phyloP scores from a whole-genome alignment of 2,113 vertebrate genomes.

The Dicerorhinus sumatrensis region DNA sequence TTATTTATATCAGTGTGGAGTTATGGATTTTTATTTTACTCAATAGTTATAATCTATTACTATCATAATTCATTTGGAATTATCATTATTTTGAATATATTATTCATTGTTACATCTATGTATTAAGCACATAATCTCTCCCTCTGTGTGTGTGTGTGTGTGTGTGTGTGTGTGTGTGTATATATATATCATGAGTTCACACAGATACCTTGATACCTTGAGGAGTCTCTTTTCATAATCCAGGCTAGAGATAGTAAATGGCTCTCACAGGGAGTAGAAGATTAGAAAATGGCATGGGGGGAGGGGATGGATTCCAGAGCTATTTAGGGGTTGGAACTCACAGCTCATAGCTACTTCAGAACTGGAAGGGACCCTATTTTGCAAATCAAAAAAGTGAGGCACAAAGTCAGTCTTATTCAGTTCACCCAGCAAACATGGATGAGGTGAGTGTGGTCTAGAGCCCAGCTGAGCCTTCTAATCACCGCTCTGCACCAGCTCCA shows the following conservation, averaged over 20 bases:
- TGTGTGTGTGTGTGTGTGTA: too few relatives aligned
- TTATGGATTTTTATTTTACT: conserved; percentile 60
- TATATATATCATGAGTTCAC: background rate
- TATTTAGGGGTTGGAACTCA: conserved; percentile 53
- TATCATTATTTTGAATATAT: conserved; percentile 52
- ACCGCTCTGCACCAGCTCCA: background rate
- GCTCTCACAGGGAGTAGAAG: background rate
- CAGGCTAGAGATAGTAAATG: conserved; percentile 47
- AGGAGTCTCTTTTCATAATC: conserved; percentile 54
- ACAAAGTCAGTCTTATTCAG: conserved; percentile 12
- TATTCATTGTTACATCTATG: conserved; percentile 34
- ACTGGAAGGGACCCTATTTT: conserved; percentile 42
- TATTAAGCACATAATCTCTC: conserved; percentile 42
- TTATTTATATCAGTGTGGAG: conserved; percentile 35
- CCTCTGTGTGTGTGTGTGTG: too few relatives aligned
- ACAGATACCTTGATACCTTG: conserved; percentile 41
- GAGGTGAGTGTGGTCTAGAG: background rate
- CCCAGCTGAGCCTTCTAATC: background rate
- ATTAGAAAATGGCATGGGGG: background rate
- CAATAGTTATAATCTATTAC: conserved; percentile 37
- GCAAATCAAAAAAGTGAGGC: conserved; percentile 42
- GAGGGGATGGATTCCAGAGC: conserved; percentile 21
- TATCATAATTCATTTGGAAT: conserved; percentile 58
- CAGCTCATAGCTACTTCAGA: conserved; percentile 41
- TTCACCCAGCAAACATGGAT: conserved; percentile 42